Base-by-base conservation (phyloP, 2,113 vertebrate species). In the Polypterus senegalus region DNA sequence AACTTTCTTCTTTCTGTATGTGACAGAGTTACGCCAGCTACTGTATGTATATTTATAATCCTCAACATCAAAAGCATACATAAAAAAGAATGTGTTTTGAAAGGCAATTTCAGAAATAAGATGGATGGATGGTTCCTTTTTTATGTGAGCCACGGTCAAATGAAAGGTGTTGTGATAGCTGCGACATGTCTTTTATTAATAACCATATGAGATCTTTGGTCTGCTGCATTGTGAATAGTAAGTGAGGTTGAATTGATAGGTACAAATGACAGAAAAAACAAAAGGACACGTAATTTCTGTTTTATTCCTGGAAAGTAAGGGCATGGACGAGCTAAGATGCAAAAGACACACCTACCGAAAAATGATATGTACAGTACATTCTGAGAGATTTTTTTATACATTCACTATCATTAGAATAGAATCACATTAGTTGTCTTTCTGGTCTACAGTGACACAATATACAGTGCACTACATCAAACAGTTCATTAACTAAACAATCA, bases 51-150 rank as follows among this genome's bases (percentile, higher is more conserved):
- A 51, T 49, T 27, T 43, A 49, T 61, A 8, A 5, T 46, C 49
- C 27, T 27, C 46, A n/a, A n/a, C 60, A 53, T 54, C 60, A 53
- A 61, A 61, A 7, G 43, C 8, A 58, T 5, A 58, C 27, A 58
- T 58, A 58, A 58, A 58, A 43, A 43, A 45, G 56, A 58, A 8
- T 52, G 10, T 10, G 3, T 58, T n/a, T 46, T 61, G 60, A 61
- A 61, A 54, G 60, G 60, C 49, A 61, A 61, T 61, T 61, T 61
- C 49, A 61, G n/a, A 54, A 53, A 46, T 11, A 54, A 54, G 52
- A 61, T 61, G 27, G 43, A 61, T 54, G 49, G 48, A 44, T 61
- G 48, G 27, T n/a, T 51, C 9, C 7, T 61, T 46, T 27, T 61
- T 53, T 9, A 54, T 54, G 43, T 61, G 60, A 54, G 10, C 59